A percentile compares a stretch with the other conserved stretches of the same genome.
These are phyloP conservation scores for Axea sp. DNA, from an alignment of 2,888 invertebrate genomes.

Conservation along the genomic window DNA sequence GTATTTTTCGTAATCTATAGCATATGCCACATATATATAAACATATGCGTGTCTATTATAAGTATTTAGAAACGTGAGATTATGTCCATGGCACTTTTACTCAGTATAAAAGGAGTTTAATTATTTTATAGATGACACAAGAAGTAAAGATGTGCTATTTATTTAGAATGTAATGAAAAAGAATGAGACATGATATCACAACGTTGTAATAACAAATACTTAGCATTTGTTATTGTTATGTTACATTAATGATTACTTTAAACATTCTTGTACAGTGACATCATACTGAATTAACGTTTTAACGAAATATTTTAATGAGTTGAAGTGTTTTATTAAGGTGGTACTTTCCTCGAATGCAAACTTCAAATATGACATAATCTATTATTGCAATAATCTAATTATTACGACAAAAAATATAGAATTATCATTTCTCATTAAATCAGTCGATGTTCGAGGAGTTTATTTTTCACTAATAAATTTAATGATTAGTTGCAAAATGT, in stretches of 20 bases:
- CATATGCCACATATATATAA: constrained; percentile 16
- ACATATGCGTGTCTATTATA: constrained; percentile 14
- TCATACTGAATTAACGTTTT: too few species aligned
- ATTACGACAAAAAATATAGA: too few species aligned
- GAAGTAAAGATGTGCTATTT: neutral
- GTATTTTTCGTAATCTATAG: constrained; percentile 56
- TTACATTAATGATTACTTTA: neutral
- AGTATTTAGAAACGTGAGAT: constrained; percentile 46
- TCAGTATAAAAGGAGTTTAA: constrained; percentile 5
- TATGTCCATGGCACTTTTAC: constrained; percentile 25
- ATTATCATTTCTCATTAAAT: too few species aligned
- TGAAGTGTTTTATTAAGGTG: too few species aligned
- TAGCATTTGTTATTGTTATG: neutral
- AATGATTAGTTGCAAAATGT: too few species aligned
- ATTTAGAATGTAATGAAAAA: neutral
- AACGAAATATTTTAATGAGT: too few species aligned
- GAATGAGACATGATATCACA: neutral
- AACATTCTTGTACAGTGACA: too few species aligned
- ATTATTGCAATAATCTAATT: too few species aligned
- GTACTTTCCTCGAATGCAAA: too few species aligned
- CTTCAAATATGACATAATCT: too few species aligned
- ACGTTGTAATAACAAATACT: constrained; percentile 3
- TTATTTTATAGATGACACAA: constrained; percentile 11
- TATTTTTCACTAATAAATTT: too few species aligned
- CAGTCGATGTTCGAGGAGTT: too few species aligned